Percentiles rank a stretch among this genome's conserved stretches.
phyloP scores from a whole-genome alignment of 2,797 vertebrate species.

The Salmo trutta region DNA sequence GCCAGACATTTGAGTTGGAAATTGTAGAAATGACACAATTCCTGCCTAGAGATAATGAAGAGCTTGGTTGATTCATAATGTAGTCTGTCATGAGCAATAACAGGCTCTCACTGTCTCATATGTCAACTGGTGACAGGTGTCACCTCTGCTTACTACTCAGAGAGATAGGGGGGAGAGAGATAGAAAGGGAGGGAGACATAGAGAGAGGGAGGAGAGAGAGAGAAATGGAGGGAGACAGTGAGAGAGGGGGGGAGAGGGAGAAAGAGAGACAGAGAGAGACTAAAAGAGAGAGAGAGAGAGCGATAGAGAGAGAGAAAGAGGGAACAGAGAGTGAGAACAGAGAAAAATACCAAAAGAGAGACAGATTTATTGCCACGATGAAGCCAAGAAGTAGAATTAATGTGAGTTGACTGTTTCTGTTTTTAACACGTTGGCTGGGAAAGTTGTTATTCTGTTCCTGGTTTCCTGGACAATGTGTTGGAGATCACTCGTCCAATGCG shows the following conservation, averaged over 20 bases:
- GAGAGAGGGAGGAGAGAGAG: too few relatives aligned
- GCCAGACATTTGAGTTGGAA: not conserved
- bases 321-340: too few relatives aligned
- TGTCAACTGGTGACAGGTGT: not conserved
- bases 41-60: not conserved
- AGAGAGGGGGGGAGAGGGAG: too few relatives aligned
- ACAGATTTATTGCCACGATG: too few relatives aligned
- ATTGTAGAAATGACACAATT: not conserved
- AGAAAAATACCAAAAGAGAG: too few relatives aligned
- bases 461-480: conserved; percentile 1
- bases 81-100: not conserved
- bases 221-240: not conserved
- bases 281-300: not conserved
- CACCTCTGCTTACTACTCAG: not conserved
- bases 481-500: not conserved
- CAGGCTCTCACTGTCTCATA: not conserved
- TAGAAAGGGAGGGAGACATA: too few relatives aligned
- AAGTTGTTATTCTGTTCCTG: conserved; percentile 1
- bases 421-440: too few relatives aligned
- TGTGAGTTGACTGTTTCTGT: too few relatives aligned
- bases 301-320: not conserved
- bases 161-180: too few relatives aligned
- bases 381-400: too few relatives aligned
- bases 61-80: not conserved
- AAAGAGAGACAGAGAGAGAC: not conserved